Percentiles rank a stretch among this genome's conserved stretches.
Conservation (phyloP, 2,113 vertebrate species). For the Pelvicachromis taeniatus region DNA sequence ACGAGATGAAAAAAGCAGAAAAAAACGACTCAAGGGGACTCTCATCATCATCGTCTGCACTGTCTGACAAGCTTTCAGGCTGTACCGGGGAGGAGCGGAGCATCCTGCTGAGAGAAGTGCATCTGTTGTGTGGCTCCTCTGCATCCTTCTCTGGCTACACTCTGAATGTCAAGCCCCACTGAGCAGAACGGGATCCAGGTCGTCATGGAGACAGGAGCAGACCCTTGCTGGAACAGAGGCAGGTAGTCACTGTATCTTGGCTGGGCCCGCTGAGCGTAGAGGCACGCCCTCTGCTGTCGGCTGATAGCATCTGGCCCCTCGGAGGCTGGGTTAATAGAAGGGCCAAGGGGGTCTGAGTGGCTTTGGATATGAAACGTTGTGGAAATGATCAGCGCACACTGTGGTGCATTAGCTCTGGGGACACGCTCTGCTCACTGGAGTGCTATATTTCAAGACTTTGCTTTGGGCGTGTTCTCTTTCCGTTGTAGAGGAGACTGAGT, state of each 20-base stretch:
- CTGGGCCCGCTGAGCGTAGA: constrained; percentile 29
- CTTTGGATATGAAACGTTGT: constrained; percentile 32
- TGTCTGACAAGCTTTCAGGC: constrained; percentile 42
- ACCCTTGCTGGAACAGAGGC: constrained; percentile 61
- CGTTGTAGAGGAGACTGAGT: constrained; percentile 29
- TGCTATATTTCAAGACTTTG: constrained; percentile 48
- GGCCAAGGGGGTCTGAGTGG: constrained; percentile 14
- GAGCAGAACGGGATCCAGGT: constrained; percentile 67
- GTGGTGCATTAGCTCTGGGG: constrained; percentile 24
- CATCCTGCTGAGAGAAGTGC: constrained; percentile 60
- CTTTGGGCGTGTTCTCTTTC: constrained; percentile 46
- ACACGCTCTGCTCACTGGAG: constrained; percentile 4
- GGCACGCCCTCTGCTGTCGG: constrained; percentile 60
- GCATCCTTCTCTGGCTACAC: constrained; percentile 63
- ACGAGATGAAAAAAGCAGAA: not conserved
- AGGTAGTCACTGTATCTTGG: constrained; percentile 64
- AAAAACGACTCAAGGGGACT: not conserved
- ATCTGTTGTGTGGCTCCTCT: constrained; percentile 62
- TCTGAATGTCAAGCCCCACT: constrained; percentile 70
- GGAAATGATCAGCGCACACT: constrained; percentile 11
- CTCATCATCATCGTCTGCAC: constrained; percentile 13
- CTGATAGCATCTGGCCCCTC: constrained; percentile 2
- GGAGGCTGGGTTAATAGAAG: not conserved
- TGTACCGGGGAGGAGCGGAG: constrained; percentile 32
- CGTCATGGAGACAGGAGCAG: constrained; percentile 71